Conservation (phyloP, 2,797 vertebrate species). For the Anisognathus igniventris region DNA sequence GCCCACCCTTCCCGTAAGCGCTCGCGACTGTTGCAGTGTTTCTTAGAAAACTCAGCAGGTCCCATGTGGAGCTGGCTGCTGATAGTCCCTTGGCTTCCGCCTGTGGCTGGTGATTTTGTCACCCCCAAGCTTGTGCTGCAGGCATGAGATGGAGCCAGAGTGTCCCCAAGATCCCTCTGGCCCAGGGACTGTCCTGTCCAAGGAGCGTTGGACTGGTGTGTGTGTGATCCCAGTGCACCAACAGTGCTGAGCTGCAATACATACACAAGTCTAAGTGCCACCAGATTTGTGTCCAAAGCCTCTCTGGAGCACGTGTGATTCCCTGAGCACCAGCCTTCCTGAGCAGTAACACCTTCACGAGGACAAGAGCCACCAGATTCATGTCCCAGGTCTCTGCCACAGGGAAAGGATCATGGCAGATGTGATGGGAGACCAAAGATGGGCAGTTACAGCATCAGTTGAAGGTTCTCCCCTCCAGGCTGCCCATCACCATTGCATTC, state of each 20-base stretch:
- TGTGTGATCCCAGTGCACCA: neutral
- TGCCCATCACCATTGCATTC: fast-evolving
- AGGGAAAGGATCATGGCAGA: fast-evolving
- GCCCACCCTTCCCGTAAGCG: slow-evolving; percentile 64
- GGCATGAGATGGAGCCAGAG: fast-evolving
- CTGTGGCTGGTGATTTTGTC: neutral
- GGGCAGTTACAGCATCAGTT: neutral
- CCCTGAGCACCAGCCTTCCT: too few species aligned
- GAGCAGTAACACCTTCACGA: fast-evolving
- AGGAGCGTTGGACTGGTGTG: fast-evolving
- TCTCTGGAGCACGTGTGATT: neutral
- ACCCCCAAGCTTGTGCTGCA: fast-evolving
- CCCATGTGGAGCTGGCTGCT: neutral
- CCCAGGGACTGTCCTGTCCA: fast-evolving
- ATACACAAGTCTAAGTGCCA: fast-evolving
- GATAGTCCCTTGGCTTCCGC: slow-evolving; percentile 25
- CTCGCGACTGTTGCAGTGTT: slow-evolving; percentile 50
- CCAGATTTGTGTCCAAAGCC: neutral
- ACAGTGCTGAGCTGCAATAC: fast-evolving
- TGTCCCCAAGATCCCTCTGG: neutral
- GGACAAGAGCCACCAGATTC: fast-evolving
- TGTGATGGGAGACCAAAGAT: neutral
- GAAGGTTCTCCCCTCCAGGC: neutral
- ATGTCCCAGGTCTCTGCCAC: fast-evolving
- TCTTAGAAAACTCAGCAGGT: slow-evolving; percentile 71